These are phyloP conservation scores for Lepus timidus DNA, from an alignment of 2,113 vertebrate genomes.

Conservation along the genomic window DNA sequence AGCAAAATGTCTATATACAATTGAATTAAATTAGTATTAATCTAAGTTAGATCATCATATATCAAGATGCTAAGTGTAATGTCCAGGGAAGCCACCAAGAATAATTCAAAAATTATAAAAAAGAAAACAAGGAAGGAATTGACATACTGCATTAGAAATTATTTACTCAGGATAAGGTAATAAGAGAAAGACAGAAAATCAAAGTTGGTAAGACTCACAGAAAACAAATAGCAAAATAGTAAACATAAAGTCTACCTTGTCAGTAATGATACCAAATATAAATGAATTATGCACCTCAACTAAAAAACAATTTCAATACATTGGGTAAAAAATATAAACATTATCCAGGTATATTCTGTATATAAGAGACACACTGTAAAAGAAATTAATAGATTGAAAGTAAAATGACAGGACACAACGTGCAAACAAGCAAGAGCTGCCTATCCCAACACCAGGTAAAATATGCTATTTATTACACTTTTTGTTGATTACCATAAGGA, in stretches of 20 bases:
- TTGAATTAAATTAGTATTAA: background rate
- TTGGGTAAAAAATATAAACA: background rate
- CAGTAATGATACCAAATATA: background rate
- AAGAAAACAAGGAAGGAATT: background rate
- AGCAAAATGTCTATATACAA: background rate
- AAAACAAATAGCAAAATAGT: background rate
- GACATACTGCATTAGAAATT: background rate
- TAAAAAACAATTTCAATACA: background rate
- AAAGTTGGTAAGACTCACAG: background rate
- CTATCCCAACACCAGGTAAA: background rate
- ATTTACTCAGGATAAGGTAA: background rate
- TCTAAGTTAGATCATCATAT: background rate
- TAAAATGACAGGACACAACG: background rate
- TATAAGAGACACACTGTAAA: background rate
- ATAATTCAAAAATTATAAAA: background rate
- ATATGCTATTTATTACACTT: no score
- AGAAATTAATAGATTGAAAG: background rate
- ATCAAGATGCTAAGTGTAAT: background rate
- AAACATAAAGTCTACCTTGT: background rate
- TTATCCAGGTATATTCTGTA: background rate
- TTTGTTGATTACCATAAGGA: no score
- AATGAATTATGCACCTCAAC: background rate
- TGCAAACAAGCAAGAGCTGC: background rate
- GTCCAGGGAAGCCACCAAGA: background rate
- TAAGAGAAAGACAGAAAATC: background rate